A percentile compares a stretch with the other conserved stretches of the same genome.
These are phyloP conservation scores for Liasis olivaceus DNA, from an alignment of 2,797 vertebrate genomes.

Conservation along the genomic window DNA sequence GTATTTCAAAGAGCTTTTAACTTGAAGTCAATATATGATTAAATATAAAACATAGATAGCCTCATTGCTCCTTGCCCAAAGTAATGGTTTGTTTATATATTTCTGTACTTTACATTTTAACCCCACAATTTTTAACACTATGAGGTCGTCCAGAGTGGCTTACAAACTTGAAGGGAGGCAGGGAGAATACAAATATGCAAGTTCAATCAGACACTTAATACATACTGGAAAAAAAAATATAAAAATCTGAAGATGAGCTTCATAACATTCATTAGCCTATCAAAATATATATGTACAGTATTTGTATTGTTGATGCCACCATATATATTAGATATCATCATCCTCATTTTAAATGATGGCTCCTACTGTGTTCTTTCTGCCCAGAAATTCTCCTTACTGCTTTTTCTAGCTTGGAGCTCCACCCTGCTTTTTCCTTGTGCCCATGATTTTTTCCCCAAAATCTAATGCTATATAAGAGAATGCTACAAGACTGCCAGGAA, in stretches of 20 bases:
- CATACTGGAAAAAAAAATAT: not conserved
- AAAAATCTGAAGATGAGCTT: not conserved
- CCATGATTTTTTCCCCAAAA: not conserved
- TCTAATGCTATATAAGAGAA: not conserved
- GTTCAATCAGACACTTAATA: not conserved
- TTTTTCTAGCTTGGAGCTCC: not conserved
- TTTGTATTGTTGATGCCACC: not conserved
- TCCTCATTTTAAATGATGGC: not conserved
- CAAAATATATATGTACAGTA: not conserved
- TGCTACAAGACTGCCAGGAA: not conserved
- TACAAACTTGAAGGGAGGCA: not conserved
- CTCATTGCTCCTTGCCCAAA: not conserved
- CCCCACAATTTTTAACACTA: not conserved
- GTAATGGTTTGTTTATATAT: not conserved
- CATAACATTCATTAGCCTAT: not conserved
- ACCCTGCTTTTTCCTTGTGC: not conserved
- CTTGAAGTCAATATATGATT: not conserved
- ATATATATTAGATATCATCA: not conserved
- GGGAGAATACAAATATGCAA: not conserved
- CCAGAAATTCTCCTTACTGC: not conserved
- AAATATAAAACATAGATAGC: not conserved
- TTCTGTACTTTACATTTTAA: not conserved
- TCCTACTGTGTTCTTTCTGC: not conserved
- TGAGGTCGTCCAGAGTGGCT: not conserved
- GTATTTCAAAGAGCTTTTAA: constrained; percentile 20